These are phyloP conservation scores for Typhlichthys subterraneus DNA, from an alignment of 2,797 vertebrate genomes.

Conservation along the genomic window DNA sequence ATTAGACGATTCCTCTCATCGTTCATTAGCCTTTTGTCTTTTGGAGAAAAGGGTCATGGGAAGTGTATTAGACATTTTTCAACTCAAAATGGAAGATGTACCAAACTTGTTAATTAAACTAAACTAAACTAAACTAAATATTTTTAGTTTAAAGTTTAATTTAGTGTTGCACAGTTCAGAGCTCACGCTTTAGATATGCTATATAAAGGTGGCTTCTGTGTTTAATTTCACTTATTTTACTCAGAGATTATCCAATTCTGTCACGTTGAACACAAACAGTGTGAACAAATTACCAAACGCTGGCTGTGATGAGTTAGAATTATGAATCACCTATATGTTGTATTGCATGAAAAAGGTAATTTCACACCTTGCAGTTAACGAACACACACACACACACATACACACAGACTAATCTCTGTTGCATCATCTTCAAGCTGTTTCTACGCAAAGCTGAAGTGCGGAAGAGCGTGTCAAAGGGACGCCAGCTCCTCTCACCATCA, in stretches of 20 bases:
- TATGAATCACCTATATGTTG: constrained; percentile 22
- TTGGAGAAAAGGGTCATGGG: constrained; percentile 26
- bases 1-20: constrained; percentile 14
- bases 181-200: not conserved
- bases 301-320: constrained; percentile 6
- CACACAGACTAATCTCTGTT: constrained; percentile 8
- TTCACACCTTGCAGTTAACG: constrained; percentile 12
- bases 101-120: constrained; percentile 52
- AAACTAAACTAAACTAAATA: constrained; percentile 15
- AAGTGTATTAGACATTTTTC: constrained; percentile 28
- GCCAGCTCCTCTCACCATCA: constrained; percentile 4
- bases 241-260: no score
- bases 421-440: not conserved
- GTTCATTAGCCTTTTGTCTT: constrained; percentile 22
- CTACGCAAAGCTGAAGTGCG: constrained; percentile 3
- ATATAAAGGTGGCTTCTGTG: no score
- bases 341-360: constrained; percentile 37
- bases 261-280: no score
- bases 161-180: not conserved
- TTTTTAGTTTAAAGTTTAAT: not conserved
- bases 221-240: no score
- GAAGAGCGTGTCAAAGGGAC: constrained; percentile 14
- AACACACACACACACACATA: constrained; percentile 16
- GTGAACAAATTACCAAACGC: constrained; percentile 4
- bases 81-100: constrained; percentile 33